Percentiles rank a stretch among this genome's conserved stretches.
Conservation (phyloP, 2,888 invertebrate species). For the Drosophila borealis region DNA sequence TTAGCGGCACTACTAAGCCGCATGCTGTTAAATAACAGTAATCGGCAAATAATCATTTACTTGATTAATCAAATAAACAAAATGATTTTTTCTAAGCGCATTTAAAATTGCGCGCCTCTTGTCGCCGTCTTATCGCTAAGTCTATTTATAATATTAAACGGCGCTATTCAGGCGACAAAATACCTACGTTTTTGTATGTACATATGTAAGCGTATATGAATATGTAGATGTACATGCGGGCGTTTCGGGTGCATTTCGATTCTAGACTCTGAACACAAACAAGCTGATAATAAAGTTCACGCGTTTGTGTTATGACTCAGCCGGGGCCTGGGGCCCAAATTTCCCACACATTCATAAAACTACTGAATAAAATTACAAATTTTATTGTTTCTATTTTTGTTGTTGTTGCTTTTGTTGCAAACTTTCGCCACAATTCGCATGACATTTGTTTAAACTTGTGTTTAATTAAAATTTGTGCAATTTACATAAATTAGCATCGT, state of each 20-base stretch:
- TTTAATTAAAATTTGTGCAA: slow-evolving; percentile 69
- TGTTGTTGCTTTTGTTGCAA: slow-evolving; percentile 26
- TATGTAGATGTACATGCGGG: background rate
- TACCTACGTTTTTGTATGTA: slow-evolving; percentile 13
- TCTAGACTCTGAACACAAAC: slow-evolving; percentile 24
- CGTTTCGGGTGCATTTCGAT: slow-evolving; percentile 35
- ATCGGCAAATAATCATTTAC: slow-evolving; percentile 10
- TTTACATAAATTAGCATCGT: slow-evolving; percentile 66
- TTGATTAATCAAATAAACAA: slow-evolving; percentile 14
- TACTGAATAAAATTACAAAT: slow-evolving; percentile 49
- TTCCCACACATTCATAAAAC: slow-evolving; percentile 52
- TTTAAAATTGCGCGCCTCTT: slow-evolving; percentile 13
- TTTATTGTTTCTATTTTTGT: slow-evolving; percentile 43
- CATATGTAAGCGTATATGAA: background rate
- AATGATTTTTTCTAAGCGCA: slow-evolving; percentile 16
- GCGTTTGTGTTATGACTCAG: slow-evolving; percentile 62
- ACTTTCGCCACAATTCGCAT: slow-evolving; percentile 67
- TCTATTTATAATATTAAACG: slow-evolving; percentile 41
- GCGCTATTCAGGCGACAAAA: slow-evolving; percentile 39
- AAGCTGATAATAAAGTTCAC: slow-evolving; percentile 59
- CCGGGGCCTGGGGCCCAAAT: slow-evolving; percentile 10
- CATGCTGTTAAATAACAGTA: slow-evolving; percentile 32
- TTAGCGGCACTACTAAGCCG: background rate
- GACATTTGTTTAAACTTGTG: slow-evolving; percentile 68
- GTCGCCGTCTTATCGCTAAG: slow-evolving; percentile 40